Evolutionary conservation across 2,888 invertebrate genomes (phyloP).

Genomic region (Caenorhabditis becei): DNA sequence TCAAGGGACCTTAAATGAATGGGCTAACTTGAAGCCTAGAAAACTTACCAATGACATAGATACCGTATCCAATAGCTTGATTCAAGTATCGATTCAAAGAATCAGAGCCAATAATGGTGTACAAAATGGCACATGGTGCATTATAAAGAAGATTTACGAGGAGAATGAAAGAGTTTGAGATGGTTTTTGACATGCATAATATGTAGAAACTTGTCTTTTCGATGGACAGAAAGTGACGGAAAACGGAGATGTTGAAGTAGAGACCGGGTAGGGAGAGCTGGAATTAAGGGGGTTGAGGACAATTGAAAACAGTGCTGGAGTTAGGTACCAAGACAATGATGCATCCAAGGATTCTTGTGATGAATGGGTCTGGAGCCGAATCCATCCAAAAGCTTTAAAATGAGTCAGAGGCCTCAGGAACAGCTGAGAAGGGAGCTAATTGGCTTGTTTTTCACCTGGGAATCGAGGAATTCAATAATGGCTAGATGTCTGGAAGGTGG

Average conservation of each 20-base stretch:
- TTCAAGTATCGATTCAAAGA: constrained; percentile 9
- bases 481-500: no score
- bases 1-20: no score
- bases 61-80: constrained; percentile 26
- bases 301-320: no score
- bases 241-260: constrained; percentile 25
- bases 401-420: no score
- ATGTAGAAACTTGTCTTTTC: constrained; percentile 31
- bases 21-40: no score
- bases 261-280: constrained; percentile 11
- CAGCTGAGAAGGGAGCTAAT: no score
- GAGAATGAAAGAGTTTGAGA: constrained; percentile 22
- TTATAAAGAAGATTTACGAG: constrained; percentile 18
- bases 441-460: no score
- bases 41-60: constrained; percentile 7
- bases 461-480: no score
- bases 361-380: no score
- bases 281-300: not conserved
- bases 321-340: not conserved
- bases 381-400: no score
- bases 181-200: constrained; percentile 26
- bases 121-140: constrained; percentile 25
- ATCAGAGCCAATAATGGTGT: constrained; percentile 2
- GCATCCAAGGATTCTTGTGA: no score
- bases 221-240: not conserved